Evolutionary conservation across 2,888 invertebrate species (phyloP).

Genomic region (Caenorhabditis sp.): DNA sequence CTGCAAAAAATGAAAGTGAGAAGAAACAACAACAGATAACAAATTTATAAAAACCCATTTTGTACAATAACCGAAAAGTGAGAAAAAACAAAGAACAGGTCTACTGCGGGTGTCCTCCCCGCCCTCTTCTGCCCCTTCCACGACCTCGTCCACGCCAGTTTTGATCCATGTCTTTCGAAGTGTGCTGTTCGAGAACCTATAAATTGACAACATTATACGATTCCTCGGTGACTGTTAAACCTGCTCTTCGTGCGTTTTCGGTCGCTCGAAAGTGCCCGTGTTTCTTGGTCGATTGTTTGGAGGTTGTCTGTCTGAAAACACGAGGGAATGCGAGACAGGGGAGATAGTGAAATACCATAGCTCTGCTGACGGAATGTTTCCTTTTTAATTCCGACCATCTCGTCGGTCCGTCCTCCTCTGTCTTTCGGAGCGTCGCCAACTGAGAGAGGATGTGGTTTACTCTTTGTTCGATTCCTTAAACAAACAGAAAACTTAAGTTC

Average conservation of each 20-base stretch:
- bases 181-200: slow-evolving; percentile 48
- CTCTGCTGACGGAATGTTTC: slow-evolving; percentile 36
- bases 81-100: not conserved
- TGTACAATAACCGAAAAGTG: slow-evolving; percentile 1
- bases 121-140: slow-evolving; percentile 23
- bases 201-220: slow-evolving; percentile 15
- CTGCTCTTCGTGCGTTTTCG: slow-evolving; percentile 48
- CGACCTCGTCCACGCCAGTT: slow-evolving; percentile 38
- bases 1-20: not conserved
- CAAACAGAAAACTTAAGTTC: slow-evolving; percentile 5
- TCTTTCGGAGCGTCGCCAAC: slow-evolving; percentile 53
- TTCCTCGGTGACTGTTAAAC: slow-evolving; percentile 12
- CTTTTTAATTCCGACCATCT: slow-evolving; percentile 31
- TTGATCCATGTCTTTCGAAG: slow-evolving; percentile 59
- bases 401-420: slow-evolving; percentile 61
- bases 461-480: slow-evolving; percentile 39
- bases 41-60: slow-evolving; percentile 8
- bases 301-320: slow-evolving; percentile 10
- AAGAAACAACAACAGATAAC: not conserved
- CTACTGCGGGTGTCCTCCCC: slow-evolving; percentile 2
- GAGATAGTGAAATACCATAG: not conserved
- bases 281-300: slow-evolving; percentile 4
- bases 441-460: slow-evolving; percentile 55
- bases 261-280: slow-evolving; percentile 24
- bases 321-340: not conserved